Conservation (phyloP, 2,113 vertebrate genomes). For the Limanda limanda region DNA sequence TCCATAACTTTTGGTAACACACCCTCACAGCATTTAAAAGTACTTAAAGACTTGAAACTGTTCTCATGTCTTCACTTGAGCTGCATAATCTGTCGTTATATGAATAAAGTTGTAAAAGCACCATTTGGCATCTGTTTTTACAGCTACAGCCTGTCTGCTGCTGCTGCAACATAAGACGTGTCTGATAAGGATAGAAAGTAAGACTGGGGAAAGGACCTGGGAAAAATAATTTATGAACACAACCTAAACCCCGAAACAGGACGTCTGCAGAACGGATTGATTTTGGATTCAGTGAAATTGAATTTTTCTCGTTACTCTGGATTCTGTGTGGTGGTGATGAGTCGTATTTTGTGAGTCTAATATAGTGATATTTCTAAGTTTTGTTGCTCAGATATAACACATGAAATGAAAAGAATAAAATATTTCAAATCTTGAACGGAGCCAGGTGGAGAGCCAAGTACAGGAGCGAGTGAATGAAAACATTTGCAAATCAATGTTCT, state of each 20-base stretch:
- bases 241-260: too few species aligned
- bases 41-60: background rate
- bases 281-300: background rate
- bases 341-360: too few species aligned
- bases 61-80: background rate
- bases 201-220: background rate
- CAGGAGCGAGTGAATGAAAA: constrained; percentile 1
- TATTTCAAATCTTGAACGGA: too few species aligned
- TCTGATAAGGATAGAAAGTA: background rate
- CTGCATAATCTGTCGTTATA: background rate
- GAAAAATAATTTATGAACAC: too few species aligned
- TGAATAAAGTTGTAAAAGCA: background rate
- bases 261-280: background rate
- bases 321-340: background rate
- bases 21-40: background rate
- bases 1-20: too few species aligned
- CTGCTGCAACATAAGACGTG: background rate
- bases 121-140: background rate
- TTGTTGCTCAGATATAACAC: too few species aligned
- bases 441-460: too few species aligned
- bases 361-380: too few species aligned
- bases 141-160: background rate
- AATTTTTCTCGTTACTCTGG: background rate
- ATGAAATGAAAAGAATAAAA: too few species aligned
- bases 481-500: constrained; percentile 37